Evolutionary conservation across 2,797 vertebrate species (phyloP).

Genomic region (Syngnathus rostellatus): DNA sequence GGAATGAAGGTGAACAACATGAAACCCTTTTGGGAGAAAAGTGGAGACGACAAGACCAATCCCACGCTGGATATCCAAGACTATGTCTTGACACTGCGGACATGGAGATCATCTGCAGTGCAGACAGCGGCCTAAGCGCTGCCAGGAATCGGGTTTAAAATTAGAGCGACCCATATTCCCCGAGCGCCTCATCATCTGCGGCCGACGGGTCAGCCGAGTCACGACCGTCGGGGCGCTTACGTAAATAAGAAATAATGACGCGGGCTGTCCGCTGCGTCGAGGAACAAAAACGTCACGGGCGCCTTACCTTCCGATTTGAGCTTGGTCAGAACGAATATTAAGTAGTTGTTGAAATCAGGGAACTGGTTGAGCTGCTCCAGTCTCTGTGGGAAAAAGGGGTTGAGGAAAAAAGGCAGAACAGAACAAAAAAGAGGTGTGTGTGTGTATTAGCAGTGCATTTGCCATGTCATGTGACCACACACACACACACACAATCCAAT

Average conservation of each 20-base stretch:
- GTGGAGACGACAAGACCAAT: too few relatives aligned
- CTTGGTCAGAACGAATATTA: slow-evolving; percentile 90
- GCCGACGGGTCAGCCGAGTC: slow-evolving; percentile 40
- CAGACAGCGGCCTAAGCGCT: slow-evolving; percentile 37
- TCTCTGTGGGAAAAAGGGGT: slow-evolving; percentile 69
- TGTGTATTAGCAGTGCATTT: too few relatives aligned
- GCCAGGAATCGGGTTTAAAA: slow-evolving; percentile 64
- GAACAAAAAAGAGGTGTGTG: too few relatives aligned
- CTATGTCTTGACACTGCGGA: slow-evolving; percentile 43
- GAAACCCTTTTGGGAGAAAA: too few relatives aligned
- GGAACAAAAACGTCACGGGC: slow-evolving; percentile 9
- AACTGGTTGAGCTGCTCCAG: slow-evolving; percentile 92
- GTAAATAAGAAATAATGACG: background rate
- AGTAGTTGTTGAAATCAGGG: slow-evolving; percentile 94
- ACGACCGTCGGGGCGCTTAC: slow-evolving; percentile 8
- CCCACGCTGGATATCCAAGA: too few relatives aligned
- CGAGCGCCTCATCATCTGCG: slow-evolving; percentile 42
- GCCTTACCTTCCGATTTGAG: slow-evolving; percentile 85
- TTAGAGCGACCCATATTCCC: slow-evolving; percentile 67
- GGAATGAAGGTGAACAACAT: too few relatives aligned
- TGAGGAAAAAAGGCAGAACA: slow-evolving; percentile 80
- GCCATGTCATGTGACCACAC: slow-evolving; percentile 4
- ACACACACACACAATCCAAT: background rate
- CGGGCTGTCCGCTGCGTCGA: background rate
- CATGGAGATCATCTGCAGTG: slow-evolving; percentile 43